phyloP scores from a whole-genome alignment of 1,140 invertebrate genomes.

The Meloidogyne floridensis region DNA sequence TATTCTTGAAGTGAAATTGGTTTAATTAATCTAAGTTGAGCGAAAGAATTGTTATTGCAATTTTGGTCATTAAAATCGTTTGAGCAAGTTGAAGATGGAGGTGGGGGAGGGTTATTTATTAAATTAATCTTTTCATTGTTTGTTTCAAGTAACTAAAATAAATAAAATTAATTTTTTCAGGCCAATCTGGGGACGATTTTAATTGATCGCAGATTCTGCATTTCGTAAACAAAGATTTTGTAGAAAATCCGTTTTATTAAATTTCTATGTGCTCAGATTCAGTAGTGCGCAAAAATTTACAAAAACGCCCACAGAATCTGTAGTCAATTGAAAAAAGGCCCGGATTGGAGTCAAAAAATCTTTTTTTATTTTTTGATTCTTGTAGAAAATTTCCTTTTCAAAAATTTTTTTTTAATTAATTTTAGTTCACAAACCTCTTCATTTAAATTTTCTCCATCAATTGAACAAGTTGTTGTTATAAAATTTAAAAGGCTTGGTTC shows the following conservation, averaged over 20 bases:
- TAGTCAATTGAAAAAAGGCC: no score
- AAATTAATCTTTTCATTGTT: constrained; percentile 11
- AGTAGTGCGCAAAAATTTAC: no score
- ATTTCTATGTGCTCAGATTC: no score
- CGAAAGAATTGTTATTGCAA: not conserved
- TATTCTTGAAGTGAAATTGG: constrained; percentile 37
- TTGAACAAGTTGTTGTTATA: not conserved
- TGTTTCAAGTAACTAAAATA: not conserved
- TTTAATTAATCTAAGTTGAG: constrained; percentile 30
- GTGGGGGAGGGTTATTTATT: not conserved
- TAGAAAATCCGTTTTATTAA: no score
- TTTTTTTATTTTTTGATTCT: no score
- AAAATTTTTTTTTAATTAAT: no score
- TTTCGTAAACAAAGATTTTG: no score
- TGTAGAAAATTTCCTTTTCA: no score
- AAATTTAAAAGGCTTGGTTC: constrained; percentile 1
- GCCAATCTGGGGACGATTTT: no score
- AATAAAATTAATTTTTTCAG: not conserved
- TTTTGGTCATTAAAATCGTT: constrained; percentile 16
- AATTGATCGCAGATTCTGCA: no score
- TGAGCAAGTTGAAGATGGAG: constrained; percentile 17
- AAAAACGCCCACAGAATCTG: no score
- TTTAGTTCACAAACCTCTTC: not conserved
- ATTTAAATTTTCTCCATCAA: not conserved
- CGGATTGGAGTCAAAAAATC: no score